Conservation (phyloP, 2,888 invertebrate species). For the Laspeyria flexula region DNA sequence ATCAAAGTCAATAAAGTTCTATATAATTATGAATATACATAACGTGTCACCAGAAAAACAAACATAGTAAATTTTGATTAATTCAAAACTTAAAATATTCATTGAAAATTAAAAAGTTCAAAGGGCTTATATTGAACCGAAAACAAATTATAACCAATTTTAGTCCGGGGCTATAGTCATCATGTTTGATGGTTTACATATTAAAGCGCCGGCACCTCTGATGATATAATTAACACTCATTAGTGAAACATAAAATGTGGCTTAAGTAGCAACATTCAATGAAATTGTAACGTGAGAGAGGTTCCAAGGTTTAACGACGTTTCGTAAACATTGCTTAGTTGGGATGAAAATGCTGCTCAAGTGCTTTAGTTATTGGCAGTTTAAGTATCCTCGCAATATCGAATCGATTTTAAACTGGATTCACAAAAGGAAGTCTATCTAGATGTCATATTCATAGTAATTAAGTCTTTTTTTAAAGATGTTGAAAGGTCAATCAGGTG, state of each 20-base stretch:
- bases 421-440: background rate
- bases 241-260: constrained; percentile 52
- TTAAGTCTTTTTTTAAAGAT: background rate
- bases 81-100: constrained; percentile 41
- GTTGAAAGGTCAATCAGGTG: constrained; percentile 7
- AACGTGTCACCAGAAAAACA: constrained; percentile 29
- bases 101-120: constrained; percentile 43
- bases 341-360: constrained; percentile 19
- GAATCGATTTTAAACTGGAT: background rate
- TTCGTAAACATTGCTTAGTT: constrained; percentile 33
- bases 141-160: constrained; percentile 65
- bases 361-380: constrained; percentile 3
- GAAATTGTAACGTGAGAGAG: constrained; percentile 46
- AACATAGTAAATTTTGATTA: constrained; percentile 35
- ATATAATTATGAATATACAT: constrained; percentile 11
- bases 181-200: constrained; percentile 53
- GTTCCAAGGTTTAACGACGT: constrained; percentile 35
- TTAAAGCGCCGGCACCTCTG: constrained; percentile 54
- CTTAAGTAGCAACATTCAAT: constrained; percentile 40
- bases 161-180: constrained; percentile 46
- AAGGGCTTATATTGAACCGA: constrained; percentile 47
- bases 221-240: constrained; percentile 68
- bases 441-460: background rate
- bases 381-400: background rate
- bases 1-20: constrained; percentile 17